Conservation (phyloP, 2,797 vertebrate genomes). For the Rhinella marina region DNA sequence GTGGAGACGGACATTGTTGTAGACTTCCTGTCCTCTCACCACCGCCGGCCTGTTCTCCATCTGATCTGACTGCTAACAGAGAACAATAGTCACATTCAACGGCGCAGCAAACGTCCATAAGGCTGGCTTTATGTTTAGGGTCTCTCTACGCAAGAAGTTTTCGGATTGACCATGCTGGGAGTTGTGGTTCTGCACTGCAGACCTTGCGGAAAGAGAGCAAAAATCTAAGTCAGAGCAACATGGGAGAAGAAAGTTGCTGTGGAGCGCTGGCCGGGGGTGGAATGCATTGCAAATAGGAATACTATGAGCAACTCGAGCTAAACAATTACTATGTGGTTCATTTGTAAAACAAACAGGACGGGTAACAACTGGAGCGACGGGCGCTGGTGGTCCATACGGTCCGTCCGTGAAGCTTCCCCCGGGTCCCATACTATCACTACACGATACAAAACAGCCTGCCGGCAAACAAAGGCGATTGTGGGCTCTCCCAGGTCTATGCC, state of each 20-base stretch:
- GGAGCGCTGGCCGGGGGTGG: neutral
- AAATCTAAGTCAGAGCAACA: no score
- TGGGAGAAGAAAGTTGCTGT: neutral
- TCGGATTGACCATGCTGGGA: neutral
- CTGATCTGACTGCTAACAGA: neutral
- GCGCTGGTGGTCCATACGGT: neutral
- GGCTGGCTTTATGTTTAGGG: neutral
- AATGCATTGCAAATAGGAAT: neutral
- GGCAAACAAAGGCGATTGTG: constrained; percentile 36
- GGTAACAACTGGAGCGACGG: neutral
- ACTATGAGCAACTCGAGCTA: neutral
- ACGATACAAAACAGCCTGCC: neutral
- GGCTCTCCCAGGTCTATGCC: constrained; percentile 9
- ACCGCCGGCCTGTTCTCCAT: neutral
- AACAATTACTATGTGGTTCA: neutral
- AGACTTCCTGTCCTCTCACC: no score
- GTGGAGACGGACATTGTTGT: no score
- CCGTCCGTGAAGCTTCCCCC: neutral
- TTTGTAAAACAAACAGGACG: neutral
- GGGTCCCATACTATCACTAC: neutral
- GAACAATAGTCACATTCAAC: neutral
- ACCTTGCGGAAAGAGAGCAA: no score
- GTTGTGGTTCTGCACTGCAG: neutral
- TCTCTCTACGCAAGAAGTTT: neutral
- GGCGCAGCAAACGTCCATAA: neutral